These are phyloP conservation scores for Rhopalosiphum padi DNA, from an alignment of 1,140 invertebrate genomes.

Conservation along the genomic window DNA sequence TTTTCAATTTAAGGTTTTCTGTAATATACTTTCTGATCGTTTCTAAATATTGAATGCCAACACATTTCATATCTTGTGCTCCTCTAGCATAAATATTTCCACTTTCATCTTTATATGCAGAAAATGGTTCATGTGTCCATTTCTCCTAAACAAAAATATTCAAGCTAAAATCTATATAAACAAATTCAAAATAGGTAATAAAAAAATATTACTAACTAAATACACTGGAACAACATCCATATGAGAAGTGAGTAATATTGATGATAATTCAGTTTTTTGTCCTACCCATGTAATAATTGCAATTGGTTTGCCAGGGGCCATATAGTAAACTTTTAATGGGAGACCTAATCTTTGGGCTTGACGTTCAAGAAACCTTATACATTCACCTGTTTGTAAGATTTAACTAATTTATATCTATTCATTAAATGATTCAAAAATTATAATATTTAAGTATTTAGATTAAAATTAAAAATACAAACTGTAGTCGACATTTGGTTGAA, in stretches of 20 bases:
- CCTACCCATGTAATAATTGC: slow-evolving; percentile 86
- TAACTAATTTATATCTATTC: not conserved
- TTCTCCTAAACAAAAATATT: slow-evolving; percentile 67
- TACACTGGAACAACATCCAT: slow-evolving; percentile 95
- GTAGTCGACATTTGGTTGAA: slow-evolving; percentile 84
- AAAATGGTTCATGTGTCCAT: slow-evolving; percentile 84
- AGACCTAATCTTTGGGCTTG: slow-evolving; percentile 75
- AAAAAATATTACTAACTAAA: slow-evolving; percentile 67
- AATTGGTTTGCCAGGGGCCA: slow-evolving; percentile 75
- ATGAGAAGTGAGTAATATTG: slow-evolving; percentile 88
- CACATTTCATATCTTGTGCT: slow-evolving; percentile 85
- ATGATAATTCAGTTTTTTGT: slow-evolving; percentile 71
- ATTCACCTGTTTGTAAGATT: slow-evolving; percentile 69
- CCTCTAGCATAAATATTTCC: slow-evolving; percentile 85
- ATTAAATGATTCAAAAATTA: not conserved
- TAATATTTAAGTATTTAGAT: not conserved
- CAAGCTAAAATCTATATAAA: not conserved
- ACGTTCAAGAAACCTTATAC: slow-evolving; percentile 74
- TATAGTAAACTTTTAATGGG: slow-evolving; percentile 68
- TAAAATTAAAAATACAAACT: slow-evolving; percentile 66
- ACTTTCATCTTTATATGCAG: slow-evolving; percentile 75
- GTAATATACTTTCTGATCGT: slow-evolving; percentile 74
- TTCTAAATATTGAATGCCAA: slow-evolving; percentile 82
- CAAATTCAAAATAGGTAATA: not conserved
- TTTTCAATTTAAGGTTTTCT: slow-evolving; percentile 67